phyloP scores from a whole-genome alignment of 1,140 invertebrate genomes.

The Listronotus bonariensis region DNA sequence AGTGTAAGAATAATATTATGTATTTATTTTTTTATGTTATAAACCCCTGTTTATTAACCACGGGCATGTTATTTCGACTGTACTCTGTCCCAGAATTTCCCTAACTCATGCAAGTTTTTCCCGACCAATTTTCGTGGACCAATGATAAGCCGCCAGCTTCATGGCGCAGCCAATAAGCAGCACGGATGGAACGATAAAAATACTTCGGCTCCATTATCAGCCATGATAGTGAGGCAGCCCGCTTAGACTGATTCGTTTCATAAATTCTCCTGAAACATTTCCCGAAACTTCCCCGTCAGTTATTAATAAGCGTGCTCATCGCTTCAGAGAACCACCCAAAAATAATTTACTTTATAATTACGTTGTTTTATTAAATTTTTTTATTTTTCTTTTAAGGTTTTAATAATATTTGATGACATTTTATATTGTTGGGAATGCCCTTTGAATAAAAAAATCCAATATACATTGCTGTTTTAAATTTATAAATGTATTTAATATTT shows the following conservation, averaged over 20 bases:
- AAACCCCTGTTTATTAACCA: no score
- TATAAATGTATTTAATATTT: no score
- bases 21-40: no score
- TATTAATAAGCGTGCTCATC: conserved; percentile 47
- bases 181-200: conserved; percentile 49
- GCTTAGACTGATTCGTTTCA: conserved; percentile 52
- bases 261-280: conserved; percentile 48
- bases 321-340: conserved; percentile 27
- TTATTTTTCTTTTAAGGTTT: not conserved
- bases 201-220: conserved; percentile 55
- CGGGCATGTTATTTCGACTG: not conserved
- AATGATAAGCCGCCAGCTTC: conserved; percentile 38
- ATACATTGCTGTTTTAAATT: no score
- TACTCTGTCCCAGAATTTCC: not conserved
- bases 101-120: conserved; percentile 46
- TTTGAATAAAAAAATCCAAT: no score
- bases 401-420: conserved; percentile 1
- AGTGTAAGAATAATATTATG: no score
- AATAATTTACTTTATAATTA: conserved; percentile 39
- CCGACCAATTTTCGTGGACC: conserved; percentile 48
- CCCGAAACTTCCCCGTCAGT: conserved; percentile 39
- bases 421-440: not conserved
- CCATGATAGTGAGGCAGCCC: conserved; percentile 54
- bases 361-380: conserved; percentile 24
- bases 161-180: conserved; percentile 41